Evolutionary conservation across 2,113 vertebrate species (phyloP), one percentile per base, ranked within the genome.

Genomic region (Emydura subglobosa): DNA sequence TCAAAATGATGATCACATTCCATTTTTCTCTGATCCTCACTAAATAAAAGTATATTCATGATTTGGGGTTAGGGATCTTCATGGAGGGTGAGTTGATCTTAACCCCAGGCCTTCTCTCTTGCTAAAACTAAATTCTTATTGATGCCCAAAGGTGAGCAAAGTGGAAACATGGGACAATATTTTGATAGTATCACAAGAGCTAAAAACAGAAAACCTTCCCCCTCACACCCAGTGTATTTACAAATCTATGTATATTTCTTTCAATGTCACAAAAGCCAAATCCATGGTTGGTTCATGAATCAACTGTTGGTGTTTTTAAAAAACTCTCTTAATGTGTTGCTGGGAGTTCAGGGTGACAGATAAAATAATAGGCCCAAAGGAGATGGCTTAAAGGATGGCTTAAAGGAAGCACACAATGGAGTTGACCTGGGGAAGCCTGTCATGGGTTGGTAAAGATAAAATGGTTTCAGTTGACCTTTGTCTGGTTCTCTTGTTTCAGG

Each of bases 401-500:
- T 47, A 78, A 82, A 88, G 50, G n/a, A 78, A 78, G 24, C 25
- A 27, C 78, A 83, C 31, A 6, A 10, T n/a, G 34, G 17, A 72
- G 19, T 21, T 72, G 65, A 19, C 34, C 65, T 39, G 19, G 19
- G n/a, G 39, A 65, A 25, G 16, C 57, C 68, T 72, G 80, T 88
- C 61, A 84, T 83, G 82, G 81, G 21, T 14, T 7, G 9, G 82
- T 65, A 11, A n/a, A 50, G 94, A 91, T 39, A 7, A 90, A 91
- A 27, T 84, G 17, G 5, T 34, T 95, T 39, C 68, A 44, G 44
- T 29, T 86, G 61, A 50, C 27, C 50, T 51, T 88, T 72, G 53
- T 31, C 9, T 91, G 84, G 55, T 79, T 72, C 34, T 72, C 61
- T 47, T 95, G 27, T 97, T 95, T 82, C 95, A 99, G 99, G 99